A percentile compares a stretch with the other conserved stretches of the same genome.
Evolutionary conservation across 2,113 vertebrate species (phyloP).

Genomic region (Salvelinus namaycush): DNA sequence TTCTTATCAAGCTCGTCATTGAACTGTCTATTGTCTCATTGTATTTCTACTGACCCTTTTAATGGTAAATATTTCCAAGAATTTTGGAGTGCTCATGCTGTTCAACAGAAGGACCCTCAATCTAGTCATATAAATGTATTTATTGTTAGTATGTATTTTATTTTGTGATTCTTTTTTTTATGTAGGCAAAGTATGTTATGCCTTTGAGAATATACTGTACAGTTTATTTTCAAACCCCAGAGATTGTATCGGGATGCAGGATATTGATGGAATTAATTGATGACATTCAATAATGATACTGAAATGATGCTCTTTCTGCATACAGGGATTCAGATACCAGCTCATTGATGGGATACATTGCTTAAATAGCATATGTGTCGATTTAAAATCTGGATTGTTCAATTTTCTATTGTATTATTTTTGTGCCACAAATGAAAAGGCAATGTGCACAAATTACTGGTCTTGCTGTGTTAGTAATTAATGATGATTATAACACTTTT

Average conservation of each 20-base stretch:
- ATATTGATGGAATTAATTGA: background rate
- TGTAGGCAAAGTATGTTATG: background rate
- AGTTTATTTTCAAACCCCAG: background rate
- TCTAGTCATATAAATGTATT: background rate
- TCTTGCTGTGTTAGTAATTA: background rate
- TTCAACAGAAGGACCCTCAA: background rate
- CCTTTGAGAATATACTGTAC: constrained; percentile 1
- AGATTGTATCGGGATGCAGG: too few relatives aligned
- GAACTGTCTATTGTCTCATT: constrained; percentile 9
- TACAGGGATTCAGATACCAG: background rate
- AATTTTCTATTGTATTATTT: background rate
- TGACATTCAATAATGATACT: background rate
- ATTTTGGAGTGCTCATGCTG: background rate
- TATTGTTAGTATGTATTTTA: background rate
- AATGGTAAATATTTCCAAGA: constrained; percentile 8
- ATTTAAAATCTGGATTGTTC: too few relatives aligned
- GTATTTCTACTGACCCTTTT: constrained; percentile 9
- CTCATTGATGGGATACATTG: background rate
- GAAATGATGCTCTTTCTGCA: background rate
- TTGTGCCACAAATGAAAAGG: background rate
- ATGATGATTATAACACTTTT: background rate
- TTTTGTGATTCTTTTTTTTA: background rate
- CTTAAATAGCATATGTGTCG: background rate
- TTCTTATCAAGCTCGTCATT: constrained; percentile 7
- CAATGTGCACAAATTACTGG: background rate